Evolutionary conservation across 2,888 invertebrate genomes (phyloP), one percentile per base, ranked within the genome.

Genomic region (Leptinotarsa rubiginosa): DNA sequence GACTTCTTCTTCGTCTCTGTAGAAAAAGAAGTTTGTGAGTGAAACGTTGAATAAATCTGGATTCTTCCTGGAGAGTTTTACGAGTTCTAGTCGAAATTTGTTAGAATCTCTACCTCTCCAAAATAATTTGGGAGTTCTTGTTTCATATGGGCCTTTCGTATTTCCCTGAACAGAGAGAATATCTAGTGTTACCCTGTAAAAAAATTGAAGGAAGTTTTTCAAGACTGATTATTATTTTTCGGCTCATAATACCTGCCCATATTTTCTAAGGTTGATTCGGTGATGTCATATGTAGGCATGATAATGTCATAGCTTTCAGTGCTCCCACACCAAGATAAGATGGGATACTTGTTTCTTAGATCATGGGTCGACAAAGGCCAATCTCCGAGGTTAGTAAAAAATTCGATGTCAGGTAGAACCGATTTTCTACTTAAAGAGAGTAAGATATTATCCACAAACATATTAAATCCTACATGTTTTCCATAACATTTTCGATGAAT

Each of bases 271-370:
- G 96, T 93, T 16, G 98, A 94, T 88, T 97, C 96, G 0, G 97
- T 97, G 65, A 98, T 90, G 86, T 98, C 98, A 88, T 98, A 98
- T 1, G 98, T 98, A 10, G 98, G 98, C 90, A 98, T 90, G 47
- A 97, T 92, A 85, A 98, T 97, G 87, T 99, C 98, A 82, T 91
- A 89, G 5, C 94, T 93, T 75, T 94, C 93, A 74, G 92, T 90
- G 77, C 96, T 97, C 1, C 97, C 97, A 88, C 98, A 98, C 98
- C 98, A 99, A 18, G 98, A 98, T 86, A 98, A 95, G 76, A 99
- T 92, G 2, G 98, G 97, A 77, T 93, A 90, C 15, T 90, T 89
- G 16, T 90, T 87, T 56, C 85, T 84, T 22, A 87, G 84, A 0
- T 87, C 85, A 77, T 87, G 86, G 20, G 86, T 85, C 2, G 93